Conservation (phyloP, 2,888 invertebrate species). For the Kryphioiulus occultus region DNA sequence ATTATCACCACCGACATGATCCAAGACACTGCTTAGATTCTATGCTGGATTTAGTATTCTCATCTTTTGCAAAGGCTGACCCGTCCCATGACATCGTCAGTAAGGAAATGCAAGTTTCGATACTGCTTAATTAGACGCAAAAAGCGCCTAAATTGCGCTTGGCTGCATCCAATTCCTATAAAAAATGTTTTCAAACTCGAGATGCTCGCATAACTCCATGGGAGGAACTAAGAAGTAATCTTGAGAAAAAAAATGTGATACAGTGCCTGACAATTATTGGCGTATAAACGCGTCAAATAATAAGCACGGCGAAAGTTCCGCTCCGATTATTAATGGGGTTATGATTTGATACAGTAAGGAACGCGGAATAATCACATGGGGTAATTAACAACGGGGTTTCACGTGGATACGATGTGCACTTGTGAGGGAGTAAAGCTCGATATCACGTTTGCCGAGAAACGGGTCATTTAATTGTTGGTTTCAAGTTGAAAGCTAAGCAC, state of each 20-base stretch:
- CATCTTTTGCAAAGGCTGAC: too few relatives aligned
- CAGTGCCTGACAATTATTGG: constrained; percentile 25
- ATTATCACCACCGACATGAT: too few relatives aligned
- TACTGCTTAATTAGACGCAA: neutral
- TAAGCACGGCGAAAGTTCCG: neutral
- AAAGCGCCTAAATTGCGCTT: neutral
- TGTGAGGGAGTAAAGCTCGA: neutral
- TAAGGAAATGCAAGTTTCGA: neutral
- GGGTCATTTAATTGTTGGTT: constrained; percentile 20
- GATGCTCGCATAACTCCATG: neutral
- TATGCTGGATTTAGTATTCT: too few relatives aligned
- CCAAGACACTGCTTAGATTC: too few relatives aligned
- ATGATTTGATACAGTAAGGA: constrained; percentile 25
- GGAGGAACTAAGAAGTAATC: neutral
- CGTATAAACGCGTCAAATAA: constrained; percentile 26
- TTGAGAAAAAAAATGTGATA: constrained; percentile 1
- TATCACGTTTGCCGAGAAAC: neutral
- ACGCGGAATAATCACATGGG: neutral
- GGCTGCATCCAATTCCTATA: neutral
- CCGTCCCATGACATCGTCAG: neutral
- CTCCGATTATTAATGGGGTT: constrained; percentile 26
- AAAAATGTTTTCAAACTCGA: neutral
- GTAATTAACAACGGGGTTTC: neutral
- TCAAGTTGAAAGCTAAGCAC: neutral
- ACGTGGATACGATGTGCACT: neutral